Percentiles rank a stretch among this genome's conserved stretches.
phyloP scores from a whole-genome alignment of 2,113 vertebrate species.

The Xiphorhynchus elegans region DNA sequence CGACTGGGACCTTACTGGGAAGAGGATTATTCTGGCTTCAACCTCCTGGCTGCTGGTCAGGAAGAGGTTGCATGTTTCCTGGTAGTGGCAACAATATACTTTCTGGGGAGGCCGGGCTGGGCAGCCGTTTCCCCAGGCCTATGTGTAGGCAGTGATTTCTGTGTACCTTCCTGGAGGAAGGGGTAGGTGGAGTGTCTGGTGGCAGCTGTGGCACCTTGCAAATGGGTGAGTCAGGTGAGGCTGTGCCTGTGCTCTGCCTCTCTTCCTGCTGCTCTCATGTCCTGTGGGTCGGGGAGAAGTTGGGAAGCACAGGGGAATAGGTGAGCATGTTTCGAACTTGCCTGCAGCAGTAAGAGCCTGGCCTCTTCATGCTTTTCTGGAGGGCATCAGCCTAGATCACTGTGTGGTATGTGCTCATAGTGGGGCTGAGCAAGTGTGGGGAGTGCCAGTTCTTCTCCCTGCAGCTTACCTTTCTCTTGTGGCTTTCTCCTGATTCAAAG shows the following conservation, averaged over 20 bases:
- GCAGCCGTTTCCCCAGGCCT: not conserved
- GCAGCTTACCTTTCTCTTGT: not conserved
- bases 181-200: not conserved
- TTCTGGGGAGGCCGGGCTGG: not conserved
- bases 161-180: not conserved
- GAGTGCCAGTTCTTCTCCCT: not conserved
- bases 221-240: not conserved
- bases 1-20: not conserved
- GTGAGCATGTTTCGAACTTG: not conserved
- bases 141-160: not conserved
- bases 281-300: not conserved
- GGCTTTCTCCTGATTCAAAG: not conserved
- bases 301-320: not conserved
- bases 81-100: not conserved
- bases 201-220: not conserved
- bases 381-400: not conserved
- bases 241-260: not conserved
- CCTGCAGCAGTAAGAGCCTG: not conserved
- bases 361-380: not conserved
- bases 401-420: not conserved
- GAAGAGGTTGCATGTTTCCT: not conserved
- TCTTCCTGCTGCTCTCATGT: not conserved
- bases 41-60: not conserved
- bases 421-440: not conserved
- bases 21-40: not conserved